These are phyloP conservation scores for Cottoperca gobio DNA, from an alignment of 2,797 vertebrate species.

Conservation along the genomic window DNA sequence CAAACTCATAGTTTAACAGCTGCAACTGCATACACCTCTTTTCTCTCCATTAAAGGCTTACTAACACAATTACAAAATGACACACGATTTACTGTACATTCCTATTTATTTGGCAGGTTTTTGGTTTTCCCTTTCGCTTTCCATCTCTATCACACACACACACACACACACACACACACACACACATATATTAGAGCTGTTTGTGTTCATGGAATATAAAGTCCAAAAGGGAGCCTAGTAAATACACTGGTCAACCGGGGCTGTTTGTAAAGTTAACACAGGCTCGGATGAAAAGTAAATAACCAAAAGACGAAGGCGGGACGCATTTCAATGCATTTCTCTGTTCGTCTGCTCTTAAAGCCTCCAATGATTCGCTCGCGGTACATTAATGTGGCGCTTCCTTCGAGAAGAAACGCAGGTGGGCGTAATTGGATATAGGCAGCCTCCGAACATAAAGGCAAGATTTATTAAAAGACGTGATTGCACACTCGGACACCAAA, in stretches of 20 bases:
- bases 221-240: slow-evolving; percentile 31
- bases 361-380: slow-evolving; percentile 9
- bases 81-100: neutral
- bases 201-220: slow-evolving; percentile 33
- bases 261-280: slow-evolving; percentile 60
- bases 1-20: neutral
- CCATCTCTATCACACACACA: slow-evolving; percentile 5
- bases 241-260: slow-evolving; percentile 7
- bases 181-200: slow-evolving; percentile 30
- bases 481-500: neutral
- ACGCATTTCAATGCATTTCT: slow-evolving; percentile 29
- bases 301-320: slow-evolving; percentile 1
- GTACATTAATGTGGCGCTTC: slow-evolving; percentile 24
- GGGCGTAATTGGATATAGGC: slow-evolving; percentile 26
- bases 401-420: slow-evolving; percentile 12
- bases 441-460: slow-evolving; percentile 4
- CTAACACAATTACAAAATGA: neutral
- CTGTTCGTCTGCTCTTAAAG: slow-evolving; percentile 19
- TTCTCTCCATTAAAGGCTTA: neutral
- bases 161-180: neutral
- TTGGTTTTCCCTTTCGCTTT: neutral
- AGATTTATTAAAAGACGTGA: slow-evolving; percentile 14
- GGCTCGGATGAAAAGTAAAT: slow-evolving; percentile 25
- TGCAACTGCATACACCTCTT: neutral
- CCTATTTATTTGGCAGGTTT: neutral